Evolutionary conservation across 2,797 vertebrate genomes (phyloP).

Genomic region (Limnodromus scolopaceus): DNA sequence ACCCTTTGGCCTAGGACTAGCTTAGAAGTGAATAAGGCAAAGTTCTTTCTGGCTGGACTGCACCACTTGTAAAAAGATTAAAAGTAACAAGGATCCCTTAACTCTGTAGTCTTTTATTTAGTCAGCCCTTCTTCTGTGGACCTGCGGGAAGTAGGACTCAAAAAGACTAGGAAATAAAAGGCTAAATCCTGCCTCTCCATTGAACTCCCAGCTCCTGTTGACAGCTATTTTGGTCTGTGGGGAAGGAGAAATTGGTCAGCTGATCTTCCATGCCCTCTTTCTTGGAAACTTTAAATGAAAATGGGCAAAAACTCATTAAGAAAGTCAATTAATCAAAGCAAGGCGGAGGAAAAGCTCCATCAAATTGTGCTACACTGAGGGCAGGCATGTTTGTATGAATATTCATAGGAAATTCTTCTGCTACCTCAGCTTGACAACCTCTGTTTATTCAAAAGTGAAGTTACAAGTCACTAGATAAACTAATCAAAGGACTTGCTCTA

Average conservation of each 20-base stretch:
- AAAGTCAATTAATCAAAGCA: neutral
- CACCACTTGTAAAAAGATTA: neutral
- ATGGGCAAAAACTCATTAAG: neutral
- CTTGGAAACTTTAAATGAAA: neutral
- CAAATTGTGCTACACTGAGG: neutral
- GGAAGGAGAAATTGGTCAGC: neutral
- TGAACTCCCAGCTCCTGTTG: neutral
- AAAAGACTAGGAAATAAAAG: neutral
- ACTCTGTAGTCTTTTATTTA: neutral
- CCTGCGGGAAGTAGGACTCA: neutral
- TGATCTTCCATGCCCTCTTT: neutral
- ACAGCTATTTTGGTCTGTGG: neutral
- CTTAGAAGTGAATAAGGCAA: neutral
- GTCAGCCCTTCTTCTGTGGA: neutral
- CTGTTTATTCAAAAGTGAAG: neutral
- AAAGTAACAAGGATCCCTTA: neutral
- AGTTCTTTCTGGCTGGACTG: neutral
- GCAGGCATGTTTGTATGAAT: neutral
- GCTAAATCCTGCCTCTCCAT: neutral
- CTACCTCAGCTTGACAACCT: neutral
- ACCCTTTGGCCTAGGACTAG: neutral
- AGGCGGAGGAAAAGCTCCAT: neutral
- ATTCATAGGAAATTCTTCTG: neutral
- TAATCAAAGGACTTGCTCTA: constrained; percentile 4
- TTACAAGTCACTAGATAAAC: constrained; percentile 8